Evolutionary conservation across 2,797 vertebrate species (phyloP), one percentile per base, ranked within the genome.

Genomic region (Phoxinus dragarum): DNA sequence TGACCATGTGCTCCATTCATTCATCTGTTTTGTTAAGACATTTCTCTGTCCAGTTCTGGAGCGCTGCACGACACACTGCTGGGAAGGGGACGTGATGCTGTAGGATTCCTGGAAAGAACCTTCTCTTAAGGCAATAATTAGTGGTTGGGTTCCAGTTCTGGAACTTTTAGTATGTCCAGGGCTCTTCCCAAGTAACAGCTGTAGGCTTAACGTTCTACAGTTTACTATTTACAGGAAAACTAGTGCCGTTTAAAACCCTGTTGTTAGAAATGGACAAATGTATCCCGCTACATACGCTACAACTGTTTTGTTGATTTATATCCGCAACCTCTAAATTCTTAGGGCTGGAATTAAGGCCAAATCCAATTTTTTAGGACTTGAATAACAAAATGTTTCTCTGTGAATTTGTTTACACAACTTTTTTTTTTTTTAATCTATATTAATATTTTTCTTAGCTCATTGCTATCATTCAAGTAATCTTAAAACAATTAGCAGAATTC

Each of bases 41-140:
- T 91, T 92, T 90, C 91, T 91, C 90, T 91, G 90, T 91, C 89
- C 89, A 90, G 92, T 92, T 93, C 91, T 93, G 92, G 90, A 92
- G 87, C 85, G 83, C 91, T 91, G 91, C 90, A 90, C 91, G 91
- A 90, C 90, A 89, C 88, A 88, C 87, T 94, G 92, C 91, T 91
- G 92, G 93, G 92, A 91, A 93, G 91, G 91, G 93, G 73, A 92
- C 91, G 91, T 0, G 86, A 91, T 90, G 88, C 92, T 92, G 90
- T 92, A 90, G 91, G 92, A 91, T 93, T 92, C 92, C 93, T 94
- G 94, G 92, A 94, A 94, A 94, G 88, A 90, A 80, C 91, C 91
- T 89, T 89, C 64, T 91, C 89, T 88, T 88, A 81, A 91, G 93
- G 90, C 90, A 87, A 86, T 94, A 94, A 95, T 95, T 94, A 94